Evolutionary conservation across 2,888 invertebrate species (phyloP), one percentile per base, ranked within the genome.

Genomic region (Euphydryas editha): DNA sequence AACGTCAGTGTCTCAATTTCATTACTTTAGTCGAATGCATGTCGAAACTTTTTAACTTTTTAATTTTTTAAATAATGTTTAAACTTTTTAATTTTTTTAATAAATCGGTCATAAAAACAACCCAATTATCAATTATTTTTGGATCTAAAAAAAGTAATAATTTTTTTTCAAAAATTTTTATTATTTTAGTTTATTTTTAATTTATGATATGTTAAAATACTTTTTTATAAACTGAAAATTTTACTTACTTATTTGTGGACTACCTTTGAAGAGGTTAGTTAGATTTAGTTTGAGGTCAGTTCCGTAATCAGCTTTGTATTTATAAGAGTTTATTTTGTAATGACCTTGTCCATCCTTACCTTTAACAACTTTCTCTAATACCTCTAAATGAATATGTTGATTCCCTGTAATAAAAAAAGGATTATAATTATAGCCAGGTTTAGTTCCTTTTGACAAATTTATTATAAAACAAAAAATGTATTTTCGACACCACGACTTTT

Each of bases 241-340:
- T 46, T 66, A 86, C 92, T 86, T 76, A 92, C 92, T 92, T 44
- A 92, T 89, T 69, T 83, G 81, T 17, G 90, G 87, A 71, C 89
- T 90, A n/a, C 92, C 91, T 72, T 87, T 81, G 69, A 92, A 91
- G 17, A 92, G 81, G 49, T 92, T 92, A 7, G 92, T 92, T 18
- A 92, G 77, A 71, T 92, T 92, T 15, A 92, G 78, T 72, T 92
- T 92, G 17, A 92, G 78, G 51, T 89, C 90, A 0, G 89, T 84
- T 0, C 92, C 92, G 74, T 90, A 92, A 72, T 92, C 92, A 0
- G 92, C 92, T 59, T 91, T 92, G 79, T 92, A 92, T 63, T 92
- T 92, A 78, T 92, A 92, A 0, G 92, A 91, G 81, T 92, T 92
- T 72, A 92, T 87, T 75, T 91, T 92, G 81, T 91, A 92, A 73